A percentile compares a stretch with the other conserved stretches of the same genome.
Evolutionary conservation across 92 coral and sea anemone species (phyloP).

Genomic region (Phymanthus crucifer): DNA sequence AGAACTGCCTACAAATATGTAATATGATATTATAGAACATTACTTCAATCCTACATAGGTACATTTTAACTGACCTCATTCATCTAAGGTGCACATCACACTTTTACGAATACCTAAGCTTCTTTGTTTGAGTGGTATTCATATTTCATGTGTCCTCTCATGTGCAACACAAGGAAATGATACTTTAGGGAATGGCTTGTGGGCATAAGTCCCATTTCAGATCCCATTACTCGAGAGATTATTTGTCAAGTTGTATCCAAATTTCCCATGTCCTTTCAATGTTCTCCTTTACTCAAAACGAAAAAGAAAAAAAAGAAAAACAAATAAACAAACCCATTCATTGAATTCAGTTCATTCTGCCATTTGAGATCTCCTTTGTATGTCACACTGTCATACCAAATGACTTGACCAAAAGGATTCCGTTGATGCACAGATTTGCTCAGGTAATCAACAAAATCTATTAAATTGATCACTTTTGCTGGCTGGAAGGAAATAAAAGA

Average conservation of each 20-base stretch:
- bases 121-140: no score
- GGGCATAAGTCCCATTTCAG: no score
- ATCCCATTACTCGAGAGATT: no score
- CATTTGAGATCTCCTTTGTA: slow-evolving; percentile 88
- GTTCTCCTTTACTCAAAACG: no score
- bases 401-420: slow-evolving; percentile 68
- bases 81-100: no score
- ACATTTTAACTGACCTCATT: no score
- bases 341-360: slow-evolving; percentile 89
- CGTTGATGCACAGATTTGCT: slow-evolving; percentile 71
- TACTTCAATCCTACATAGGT: neutral
- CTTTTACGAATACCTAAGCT: no score
- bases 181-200: no score
- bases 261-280: no score
- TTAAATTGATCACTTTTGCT: slow-evolving; percentile 76
- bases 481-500: slow-evolving; percentile 59
- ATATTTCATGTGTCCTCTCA: no score
- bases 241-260: no score
- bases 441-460: slow-evolving; percentile 75
- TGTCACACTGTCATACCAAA: slow-evolving; percentile 98
- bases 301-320: neutral
- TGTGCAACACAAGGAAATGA: no score
- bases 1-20: slow-evolving; percentile 74
- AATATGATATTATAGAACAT: neutral
- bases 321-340: slow-evolving; percentile 62